A percentile compares a stretch with the other conserved stretches of the same genome.
Evolutionary conservation across 2,888 invertebrate species (phyloP).

Genomic region (Lochmaea crataegi): DNA sequence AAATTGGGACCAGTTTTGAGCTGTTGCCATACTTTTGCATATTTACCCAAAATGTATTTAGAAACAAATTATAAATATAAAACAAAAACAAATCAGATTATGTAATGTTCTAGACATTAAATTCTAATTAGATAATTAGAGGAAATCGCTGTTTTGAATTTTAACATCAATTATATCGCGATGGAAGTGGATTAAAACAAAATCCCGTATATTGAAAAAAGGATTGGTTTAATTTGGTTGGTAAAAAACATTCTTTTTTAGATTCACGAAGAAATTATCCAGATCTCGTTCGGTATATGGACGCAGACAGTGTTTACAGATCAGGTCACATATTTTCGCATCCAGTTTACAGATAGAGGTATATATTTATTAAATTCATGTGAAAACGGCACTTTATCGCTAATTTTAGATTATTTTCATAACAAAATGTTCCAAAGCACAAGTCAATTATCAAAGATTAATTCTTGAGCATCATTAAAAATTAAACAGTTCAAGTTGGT

Average conservation of each 20-base stretch:
- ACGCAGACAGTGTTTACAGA: conserved; percentile 20
- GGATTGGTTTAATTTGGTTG: no score
- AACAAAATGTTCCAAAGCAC: conserved; percentile 9
- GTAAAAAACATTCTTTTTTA: conserved; percentile 3
- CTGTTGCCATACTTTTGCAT: no score
- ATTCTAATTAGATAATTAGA: no score
- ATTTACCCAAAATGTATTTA: no score
- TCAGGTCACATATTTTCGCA: conserved; percentile 15
- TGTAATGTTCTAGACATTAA: no score
- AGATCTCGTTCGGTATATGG: conserved; percentile 4
- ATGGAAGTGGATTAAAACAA: no score
- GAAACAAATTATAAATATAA: no score
- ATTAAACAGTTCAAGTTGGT: not conserved
- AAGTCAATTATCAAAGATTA: conserved; percentile 6
- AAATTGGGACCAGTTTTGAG: no score
- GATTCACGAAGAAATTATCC: conserved; percentile 15
- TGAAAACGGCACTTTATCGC: conserved; percentile 4
- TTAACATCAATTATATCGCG: no score
- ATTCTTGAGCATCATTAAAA: conserved; percentile 1
- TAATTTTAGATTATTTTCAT: conserved; percentile 16
- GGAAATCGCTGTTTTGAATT: no score
- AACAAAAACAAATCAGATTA: no score
- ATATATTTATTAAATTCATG: conserved; percentile 9
- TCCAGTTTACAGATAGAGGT: conserved; percentile 6
- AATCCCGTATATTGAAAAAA: no score